Conservation (phyloP, 1,140 invertebrate species). For the Leptonema lineaticorne region DNA sequence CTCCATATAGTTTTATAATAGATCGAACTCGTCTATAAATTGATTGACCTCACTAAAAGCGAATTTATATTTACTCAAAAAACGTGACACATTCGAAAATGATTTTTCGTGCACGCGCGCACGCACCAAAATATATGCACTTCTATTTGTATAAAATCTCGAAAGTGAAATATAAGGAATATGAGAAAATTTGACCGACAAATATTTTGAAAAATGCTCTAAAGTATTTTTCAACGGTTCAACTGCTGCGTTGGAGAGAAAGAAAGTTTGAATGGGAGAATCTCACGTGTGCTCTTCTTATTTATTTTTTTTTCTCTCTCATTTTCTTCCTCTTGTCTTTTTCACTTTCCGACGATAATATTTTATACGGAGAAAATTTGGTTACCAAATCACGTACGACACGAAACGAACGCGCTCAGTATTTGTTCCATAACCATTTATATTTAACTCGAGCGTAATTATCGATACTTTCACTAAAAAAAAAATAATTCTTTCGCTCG, state of each 20-base stretch:
- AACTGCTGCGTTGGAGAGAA: background rate
- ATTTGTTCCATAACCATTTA: conserved; percentile 9
- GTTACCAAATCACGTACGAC: conserved; percentile 17
- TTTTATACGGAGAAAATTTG: conserved; percentile 9
- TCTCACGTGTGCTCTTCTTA: conserved; percentile 12
- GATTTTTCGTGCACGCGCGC: background rate
- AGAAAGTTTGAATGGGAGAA: conserved; percentile 4
- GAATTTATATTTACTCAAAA: background rate
- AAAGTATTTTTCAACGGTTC: conserved; percentile 8
- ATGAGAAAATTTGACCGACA: background rate
- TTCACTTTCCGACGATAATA: background rate
- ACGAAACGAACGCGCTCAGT: background rate
- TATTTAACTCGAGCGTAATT: background rate
- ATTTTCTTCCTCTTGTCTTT: background rate
- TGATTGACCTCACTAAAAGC: background rate
- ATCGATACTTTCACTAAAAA: conserved; percentile 5
- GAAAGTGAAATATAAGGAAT: conserved; percentile 12
- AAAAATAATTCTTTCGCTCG: background rate
- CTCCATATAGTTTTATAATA: no score
- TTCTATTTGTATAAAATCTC: background rate
- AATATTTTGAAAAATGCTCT: conserved; percentile 1
- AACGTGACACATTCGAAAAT: background rate
- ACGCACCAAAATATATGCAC: no score
- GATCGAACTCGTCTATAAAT: no score
- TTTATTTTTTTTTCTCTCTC: conserved; percentile 1